phyloP scores from a whole-genome alignment of 2,888 invertebrate species.

The Allygus modestus region DNA sequence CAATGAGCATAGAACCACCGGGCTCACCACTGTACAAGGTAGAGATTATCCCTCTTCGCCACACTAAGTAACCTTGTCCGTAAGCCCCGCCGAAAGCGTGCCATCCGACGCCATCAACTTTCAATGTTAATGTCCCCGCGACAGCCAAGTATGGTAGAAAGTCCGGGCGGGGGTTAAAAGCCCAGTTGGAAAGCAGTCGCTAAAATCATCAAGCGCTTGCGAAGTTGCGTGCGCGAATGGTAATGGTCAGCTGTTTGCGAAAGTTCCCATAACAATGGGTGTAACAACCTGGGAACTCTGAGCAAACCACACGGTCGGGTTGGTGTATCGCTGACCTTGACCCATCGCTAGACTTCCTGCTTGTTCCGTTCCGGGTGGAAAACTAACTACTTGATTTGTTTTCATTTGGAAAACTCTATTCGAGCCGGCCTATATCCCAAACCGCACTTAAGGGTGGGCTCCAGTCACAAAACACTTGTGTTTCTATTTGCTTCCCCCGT shows the following conservation, averaged over 20 bases:
- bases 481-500: no score
- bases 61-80: no score
- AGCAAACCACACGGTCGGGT: background rate
- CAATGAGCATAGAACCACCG: no score
- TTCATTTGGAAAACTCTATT: no score
- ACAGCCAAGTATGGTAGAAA: slow-evolving; percentile 21
- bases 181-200: background rate
- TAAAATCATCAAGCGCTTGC: background rate
- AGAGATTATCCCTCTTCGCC: no score
- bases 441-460: no score
- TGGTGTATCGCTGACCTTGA: background rate
- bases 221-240: background rate
- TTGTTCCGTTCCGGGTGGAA: background rate
- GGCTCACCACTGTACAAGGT: no score
- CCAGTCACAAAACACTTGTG: no score
- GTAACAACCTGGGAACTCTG: slow-evolving; percentile 17
- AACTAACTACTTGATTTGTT: no score
- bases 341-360: background rate
- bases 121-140: background rate
- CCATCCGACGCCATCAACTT: background rate
- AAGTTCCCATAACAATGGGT: background rate
- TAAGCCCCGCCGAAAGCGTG: no score
- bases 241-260: slow-evolving; percentile 14
- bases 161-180: background rate
- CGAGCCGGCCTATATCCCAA: no score